These are phyloP conservation scores for Baccha elongata DNA, from an alignment of 2,888 invertebrate genomes.

Conservation along the genomic window DNA sequence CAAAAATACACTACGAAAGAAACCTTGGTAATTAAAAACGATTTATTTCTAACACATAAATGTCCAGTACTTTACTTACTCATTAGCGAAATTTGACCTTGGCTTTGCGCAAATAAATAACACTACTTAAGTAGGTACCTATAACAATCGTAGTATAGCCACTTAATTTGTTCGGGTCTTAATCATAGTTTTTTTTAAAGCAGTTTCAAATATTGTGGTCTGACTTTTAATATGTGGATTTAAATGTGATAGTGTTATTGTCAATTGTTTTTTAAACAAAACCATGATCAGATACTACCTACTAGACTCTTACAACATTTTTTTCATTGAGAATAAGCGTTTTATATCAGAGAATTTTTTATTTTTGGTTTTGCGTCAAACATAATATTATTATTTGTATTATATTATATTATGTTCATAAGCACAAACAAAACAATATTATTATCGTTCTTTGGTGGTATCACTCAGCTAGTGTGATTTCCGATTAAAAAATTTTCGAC, in stretches of 20 bases:
- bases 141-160: conserved; percentile 17
- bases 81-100: conserved; percentile 41
- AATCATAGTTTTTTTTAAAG: neutral
- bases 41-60: conserved; percentile 17
- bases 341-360: conserved; percentile 36
- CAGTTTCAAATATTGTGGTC: neutral
- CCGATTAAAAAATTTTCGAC: conserved; percentile 26
- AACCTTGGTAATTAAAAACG: conserved; percentile 17
- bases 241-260: neutral
- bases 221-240: neutral
- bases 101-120: conserved; percentile 4
- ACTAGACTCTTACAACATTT: neutral
- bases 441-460: conserved; percentile 28
- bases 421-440: conserved; percentile 20
- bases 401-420: neutral
- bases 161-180: neutral
- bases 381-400: neutral
- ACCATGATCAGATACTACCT: neutral
- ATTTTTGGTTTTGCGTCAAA: conserved; percentile 62
- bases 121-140: conserved; percentile 38
- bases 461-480: conserved; percentile 19
- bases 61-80: neutral
- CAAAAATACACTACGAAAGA: neutral
- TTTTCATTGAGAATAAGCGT: neutral
- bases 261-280: conserved; percentile 3